phyloP scores from a whole-genome alignment of 2,797 vertebrate genomes.

The Geotrypetes seraphini region DNA sequence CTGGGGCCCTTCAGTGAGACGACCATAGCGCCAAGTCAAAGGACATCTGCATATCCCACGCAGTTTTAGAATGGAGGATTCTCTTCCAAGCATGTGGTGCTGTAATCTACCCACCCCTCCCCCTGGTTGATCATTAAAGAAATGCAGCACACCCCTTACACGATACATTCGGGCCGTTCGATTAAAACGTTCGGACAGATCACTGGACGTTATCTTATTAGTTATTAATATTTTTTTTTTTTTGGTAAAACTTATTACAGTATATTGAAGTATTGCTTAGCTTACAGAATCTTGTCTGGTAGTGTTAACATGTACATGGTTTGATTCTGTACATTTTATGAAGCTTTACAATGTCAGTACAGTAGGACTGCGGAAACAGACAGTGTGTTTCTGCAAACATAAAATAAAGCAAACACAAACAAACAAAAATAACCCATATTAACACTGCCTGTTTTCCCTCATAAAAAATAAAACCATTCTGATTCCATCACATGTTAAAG shows the following conservation, averaged over 20 bases:
- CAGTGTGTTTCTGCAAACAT: conserved; percentile 25
- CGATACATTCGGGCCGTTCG: conserved; percentile 40
- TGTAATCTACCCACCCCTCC: too few species aligned
- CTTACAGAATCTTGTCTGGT: conserved; percentile 43
- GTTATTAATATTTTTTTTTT: conserved; percentile 11
- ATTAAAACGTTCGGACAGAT: conserved; percentile 25
- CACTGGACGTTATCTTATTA: conserved; percentile 29
- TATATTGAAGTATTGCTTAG: conserved; percentile 71
- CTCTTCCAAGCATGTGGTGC: background rate
- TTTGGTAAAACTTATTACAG: conserved; percentile 45
- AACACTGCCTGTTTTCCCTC: conserved; percentile 1
- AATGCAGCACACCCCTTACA: conserved; percentile 35
- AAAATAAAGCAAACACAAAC: conserved; percentile 25
- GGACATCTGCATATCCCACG: conserved; percentile 16
- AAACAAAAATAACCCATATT: conserved; percentile 6
- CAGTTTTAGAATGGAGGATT: background rate
- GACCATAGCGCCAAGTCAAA: conserved; percentile 17
- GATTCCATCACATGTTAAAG: conserved; percentile 22
- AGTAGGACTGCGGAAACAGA: conserved; percentile 34
- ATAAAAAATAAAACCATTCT: conserved; percentile 21
- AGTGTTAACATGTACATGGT: conserved; percentile 38
- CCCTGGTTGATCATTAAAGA: conserved; percentile 22
- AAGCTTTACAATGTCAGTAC: conserved; percentile 42
- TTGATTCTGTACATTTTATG: conserved; percentile 33
- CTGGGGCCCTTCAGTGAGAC: too few species aligned